Base-by-base conservation (phyloP, 2,113 vertebrate genomes). In the Scomber japonicus region DNA sequence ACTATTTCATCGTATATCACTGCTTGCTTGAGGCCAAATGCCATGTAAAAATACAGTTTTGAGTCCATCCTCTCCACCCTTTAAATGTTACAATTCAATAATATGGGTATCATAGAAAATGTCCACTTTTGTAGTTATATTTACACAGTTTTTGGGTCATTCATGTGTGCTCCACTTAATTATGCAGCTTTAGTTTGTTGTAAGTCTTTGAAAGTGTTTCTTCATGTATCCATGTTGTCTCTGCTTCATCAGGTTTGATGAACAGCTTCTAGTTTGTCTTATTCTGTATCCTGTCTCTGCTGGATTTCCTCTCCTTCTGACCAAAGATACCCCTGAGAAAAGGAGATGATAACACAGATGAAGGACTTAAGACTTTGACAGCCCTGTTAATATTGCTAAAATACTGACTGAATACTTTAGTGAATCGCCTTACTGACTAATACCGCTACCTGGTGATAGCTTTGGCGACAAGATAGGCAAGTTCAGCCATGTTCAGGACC, bases 401-500 rank as follows among this genome's bases (percentile, higher is more conserved):
- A 67, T 35, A n/a, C 3, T 1, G 49, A n/a, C 5, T 17, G 14
- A 50, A 61, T 15, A 27, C 59, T 21, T n/a, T 35, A 1, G 27
- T 14, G 2, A 24, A 5, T 69, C 1, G 67, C 64, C 63, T 75
- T 59, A 56, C 35, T 75, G 64, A 85, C 64, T 60, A 88, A 82
- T 66, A 78, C 44, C 14, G 74, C 57, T 90, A 93, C 89, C 91
- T 90, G 27, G 76, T 84, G 69, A 92, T 59, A 13, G 89, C 92
- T 71, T 93, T 94, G 82, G 69, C 80, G 0, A 94, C 80, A 8
- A 94, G 88, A 81, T 94, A 93, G n/a, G 81, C 79, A 0, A 95
- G 81, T 56, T 95, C 94, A 2, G 91, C 92, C 82, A 93, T 49
- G 74, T 95, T 95, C 11, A 95, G 91, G 60, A 94, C 81, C 60